Base-by-base conservation (phyloP, 1,140 invertebrate species). In the Drosophila ohnishii region DNA sequence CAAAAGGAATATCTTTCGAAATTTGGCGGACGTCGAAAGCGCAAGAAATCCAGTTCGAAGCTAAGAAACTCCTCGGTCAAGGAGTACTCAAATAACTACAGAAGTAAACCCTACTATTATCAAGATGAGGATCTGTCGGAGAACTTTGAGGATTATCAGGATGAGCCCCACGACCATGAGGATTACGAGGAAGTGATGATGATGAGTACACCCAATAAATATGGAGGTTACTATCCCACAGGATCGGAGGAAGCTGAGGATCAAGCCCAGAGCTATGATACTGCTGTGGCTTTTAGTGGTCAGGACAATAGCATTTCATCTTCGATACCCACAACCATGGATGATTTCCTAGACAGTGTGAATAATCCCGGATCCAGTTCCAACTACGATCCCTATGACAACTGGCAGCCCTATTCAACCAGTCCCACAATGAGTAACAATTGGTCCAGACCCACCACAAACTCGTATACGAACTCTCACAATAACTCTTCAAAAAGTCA, bases 1-100 rank as follows among this genome's bases (percentile, higher is more conserved):
- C 83, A 90, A 40, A 58, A 55, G 8, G 80, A 90, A 59, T 90
- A 90, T 57, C 35, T 85, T 1, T 44, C 57, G 0, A 80, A 79
- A 42, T 90, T 72, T 28, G 78, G 63, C 0, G 60, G 80, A 5
- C 76, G 62, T 8, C 58, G 69, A 1, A 85, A 81, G 16, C 83
- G 87, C 3, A 80, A 87, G 69, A 87, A 81, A 59, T 39, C 50
- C 1, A 37, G 28, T 19, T 34, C 34, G 3, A 71, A 58, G 1
- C 5, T 58, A 0, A 70, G 19, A 13, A 75, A 76, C 16, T n/a
- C 48, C n/a, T 10, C 25, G 1, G 22, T 30, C 22, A 44, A 70
- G 45, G 45, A 51, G 0, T 67, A 44, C 22, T 11, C 35, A 0
- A 64, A 30, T 45, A n/a, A 35, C n/a, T 35, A 28, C 14, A 34